phyloP scores from a whole-genome alignment of 2,888 invertebrate species.

The Cantharis lateralis region DNA sequence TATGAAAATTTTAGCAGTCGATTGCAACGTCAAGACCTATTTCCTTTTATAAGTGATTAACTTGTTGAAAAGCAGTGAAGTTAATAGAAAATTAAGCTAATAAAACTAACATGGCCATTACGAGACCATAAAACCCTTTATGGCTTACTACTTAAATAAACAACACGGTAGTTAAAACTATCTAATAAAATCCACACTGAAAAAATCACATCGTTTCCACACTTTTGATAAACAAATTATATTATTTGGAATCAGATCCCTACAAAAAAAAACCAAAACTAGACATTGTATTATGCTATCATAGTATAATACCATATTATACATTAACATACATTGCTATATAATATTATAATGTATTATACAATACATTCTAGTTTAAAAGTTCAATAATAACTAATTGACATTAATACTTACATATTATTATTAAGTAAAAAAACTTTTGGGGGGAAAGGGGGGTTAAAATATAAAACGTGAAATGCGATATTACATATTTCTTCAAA shows the following conservation, averaged over 20 bases:
- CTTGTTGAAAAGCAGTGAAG: conserved; percentile 3
- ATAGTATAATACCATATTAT: no score
- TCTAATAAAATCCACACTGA: background rate
- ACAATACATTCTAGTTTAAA: no score
- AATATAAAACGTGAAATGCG: no score
- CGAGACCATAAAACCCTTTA: conserved; percentile 1
- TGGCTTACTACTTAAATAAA: conserved; percentile 4
- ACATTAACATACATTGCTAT: no score
- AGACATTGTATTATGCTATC: no score
- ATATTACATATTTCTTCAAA: no score
- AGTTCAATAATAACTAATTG: no score
- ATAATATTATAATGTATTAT: no score
- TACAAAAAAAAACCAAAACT: no score
- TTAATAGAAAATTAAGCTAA: conserved; percentile 5
- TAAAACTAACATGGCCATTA: conserved; percentile 1
- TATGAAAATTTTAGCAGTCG: background rate
- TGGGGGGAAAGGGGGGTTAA: no score
- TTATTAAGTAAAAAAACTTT: no score
- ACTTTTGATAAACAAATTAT: background rate
- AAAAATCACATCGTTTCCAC: background rate
- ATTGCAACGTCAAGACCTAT: background rate
- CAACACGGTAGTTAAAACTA: background rate
- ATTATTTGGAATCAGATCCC: background rate
- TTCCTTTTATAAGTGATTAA: background rate
- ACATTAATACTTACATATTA: no score